Percentiles rank a stretch among this genome's conserved stretches.
These are phyloP conservation scores for Halcyon chelicuti DNA, from an alignment of 2,797 vertebrate genomes.

Conservation along the genomic window DNA sequence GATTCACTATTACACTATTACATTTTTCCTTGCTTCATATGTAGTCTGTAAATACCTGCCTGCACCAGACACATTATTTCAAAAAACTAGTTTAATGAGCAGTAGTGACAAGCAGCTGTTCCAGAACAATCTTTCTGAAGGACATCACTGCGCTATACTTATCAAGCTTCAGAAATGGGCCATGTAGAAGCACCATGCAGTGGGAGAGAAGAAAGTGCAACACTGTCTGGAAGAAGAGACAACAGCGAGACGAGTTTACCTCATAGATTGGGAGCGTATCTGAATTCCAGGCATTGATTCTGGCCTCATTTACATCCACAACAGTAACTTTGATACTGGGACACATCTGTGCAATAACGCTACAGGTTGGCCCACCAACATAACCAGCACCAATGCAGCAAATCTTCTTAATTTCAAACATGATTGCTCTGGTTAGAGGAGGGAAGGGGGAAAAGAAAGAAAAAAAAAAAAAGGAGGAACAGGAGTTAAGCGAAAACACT, in stretches of 20 bases:
- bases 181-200: no score
- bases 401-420: slow-evolving; percentile 96
- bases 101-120: not conserved
- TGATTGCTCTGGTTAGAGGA: slow-evolving; percentile 70
- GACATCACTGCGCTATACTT: not conserved
- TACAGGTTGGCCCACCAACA: slow-evolving; percentile 96
- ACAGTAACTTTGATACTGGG: slow-evolving; percentile 93
- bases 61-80: not conserved
- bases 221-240: not conserved
- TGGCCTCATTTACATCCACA: slow-evolving; percentile 93
- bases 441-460: no score
- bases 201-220: not conserved
- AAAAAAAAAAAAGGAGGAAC: not conserved
- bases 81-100: not conserved
- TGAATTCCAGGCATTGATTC: slow-evolving; percentile 98
- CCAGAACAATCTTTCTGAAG: not conserved
- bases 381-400: slow-evolving; percentile 98
- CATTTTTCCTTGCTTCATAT: not conserved
- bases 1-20: not conserved
- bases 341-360: slow-evolving; percentile 96
- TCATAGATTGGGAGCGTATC: slow-evolving; percentile 96
- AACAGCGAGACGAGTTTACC: slow-evolving; percentile 76
- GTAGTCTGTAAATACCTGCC: not conserved
- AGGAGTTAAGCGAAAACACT: not conserved
- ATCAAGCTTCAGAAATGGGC: not conserved